Base-by-base conservation (phyloP, 1,140 invertebrate species). In the Scaptodrosophila lebanonensis region DNA sequence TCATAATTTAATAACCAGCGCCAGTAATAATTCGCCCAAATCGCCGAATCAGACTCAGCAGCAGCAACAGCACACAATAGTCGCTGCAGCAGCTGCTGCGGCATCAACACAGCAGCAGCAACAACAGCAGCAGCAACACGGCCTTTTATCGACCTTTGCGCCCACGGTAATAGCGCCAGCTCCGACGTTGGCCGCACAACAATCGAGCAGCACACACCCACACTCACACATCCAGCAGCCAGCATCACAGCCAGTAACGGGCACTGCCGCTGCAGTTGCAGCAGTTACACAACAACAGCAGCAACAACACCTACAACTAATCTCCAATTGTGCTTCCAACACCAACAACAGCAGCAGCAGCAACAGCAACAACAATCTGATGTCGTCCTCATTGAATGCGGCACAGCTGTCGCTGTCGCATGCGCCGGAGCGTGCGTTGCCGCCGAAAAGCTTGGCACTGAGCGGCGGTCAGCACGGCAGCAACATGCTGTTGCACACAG, bases 21-120 rank as follows among this genome's bases (percentile, higher is more conserved):
- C 64, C 62, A 63, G 63, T 69, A 86, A 86, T 70, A 84, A 87
- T 69, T 85, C 86, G 44, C 85, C 86, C 56, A 87, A 86, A 79
- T 87, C 86, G 35, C 85, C 85, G 62, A 86, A 75, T 68, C 85
- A 86, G 49, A 73, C 75, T 35, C 83, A 75, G 25, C 75, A 73
- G 17, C 79, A 71, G 15, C 72, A 82, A 22, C 73, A 66, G 30
- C 48, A 60, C 52, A 50, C 66, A 49, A 63, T 66, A n/a, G 27
- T 47, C 44, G 32, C 60, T 53, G 47, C 64, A 53, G 20, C 67
- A 62, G 2, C 65, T 53, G 17, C 72, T 67, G n/a, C 66, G 57
- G 3, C 69, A 72, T 22, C 47, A 47, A 13, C 1, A 47, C 11
- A 40, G 54, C 29, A 63, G 40, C 22, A 40, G 15, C 49, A 44